Evolutionary conservation across 2,888 invertebrate genomes (phyloP).

Genomic region (Ypsolopha scabrella): DNA sequence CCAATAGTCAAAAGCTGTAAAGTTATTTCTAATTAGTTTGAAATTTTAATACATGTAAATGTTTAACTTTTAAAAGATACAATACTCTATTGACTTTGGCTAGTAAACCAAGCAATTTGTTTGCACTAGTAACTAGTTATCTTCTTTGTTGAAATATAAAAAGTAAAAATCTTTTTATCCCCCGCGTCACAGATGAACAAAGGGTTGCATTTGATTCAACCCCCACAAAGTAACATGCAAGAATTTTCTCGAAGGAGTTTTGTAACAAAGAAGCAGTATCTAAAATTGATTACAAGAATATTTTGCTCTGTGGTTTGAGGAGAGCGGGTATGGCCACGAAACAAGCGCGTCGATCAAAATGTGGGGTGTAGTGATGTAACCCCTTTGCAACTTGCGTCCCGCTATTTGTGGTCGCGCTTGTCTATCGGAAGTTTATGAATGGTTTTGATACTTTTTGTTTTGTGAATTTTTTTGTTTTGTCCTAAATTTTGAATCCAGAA

Average conservation of each 20-base stretch:
- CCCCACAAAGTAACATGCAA: no score
- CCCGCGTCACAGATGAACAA: constrained; percentile 26
- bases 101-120: constrained; percentile 55
- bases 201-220: constrained; percentile 21
- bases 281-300: background rate
- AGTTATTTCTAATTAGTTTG: no score
- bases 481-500: background rate
- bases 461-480: background rate
- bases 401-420: constrained; percentile 49
- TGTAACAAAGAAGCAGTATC: constrained; percentile 10
- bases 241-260: background rate
- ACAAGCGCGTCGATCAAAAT: constrained; percentile 52
- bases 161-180: constrained; percentile 42
- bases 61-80: background rate
- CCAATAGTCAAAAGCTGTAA: no score
- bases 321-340: constrained; percentile 10
- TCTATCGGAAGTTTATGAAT: constrained; percentile 20
- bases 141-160: constrained; percentile 55
- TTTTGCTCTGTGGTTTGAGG: constrained; percentile 8
- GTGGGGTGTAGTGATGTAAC: constrained; percentile 49
- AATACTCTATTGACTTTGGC: constrained; percentile 1
- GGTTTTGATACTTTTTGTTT: background rate
- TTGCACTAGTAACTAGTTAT: constrained; percentile 61
- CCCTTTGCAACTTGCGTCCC: constrained; percentile 42
- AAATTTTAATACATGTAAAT: background rate